Base-by-base conservation (phyloP, 1,140 invertebrate species). In the Euglossa dilemma region DNA sequence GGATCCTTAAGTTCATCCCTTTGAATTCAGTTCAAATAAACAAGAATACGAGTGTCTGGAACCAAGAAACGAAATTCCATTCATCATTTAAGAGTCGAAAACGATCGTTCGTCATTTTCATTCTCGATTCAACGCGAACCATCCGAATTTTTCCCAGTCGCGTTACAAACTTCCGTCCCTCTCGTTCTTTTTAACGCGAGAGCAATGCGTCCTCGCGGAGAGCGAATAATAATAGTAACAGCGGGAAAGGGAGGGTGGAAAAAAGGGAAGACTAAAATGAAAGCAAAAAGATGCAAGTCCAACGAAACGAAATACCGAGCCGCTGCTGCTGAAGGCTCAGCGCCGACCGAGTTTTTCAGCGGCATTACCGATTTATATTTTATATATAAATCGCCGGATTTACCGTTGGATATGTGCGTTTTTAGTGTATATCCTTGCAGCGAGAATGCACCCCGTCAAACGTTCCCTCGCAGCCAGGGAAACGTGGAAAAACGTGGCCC, bases 291-390 rank as follows among this genome's bases (percentile, higher is more conserved):
- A 36, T 50, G 20, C 57, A 47, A 25, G 45, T 43, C 14, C 61
- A 71, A 73, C 80, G 79, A 77, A 54, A 71, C 70, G 70, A 72
- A 80, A 86, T 70, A 72, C 59, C 57, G 69, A 64, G 50, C 69
- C 28, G 63, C 63, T 45, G 78, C 57, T 28, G 69, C n/a, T 67
- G 71, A 76, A 64, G 75, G 75, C 70, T 67, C 61, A 59, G 59
- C 84, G 83, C 47, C 84, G 85, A 66, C 71, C 69, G 72, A 85
- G 86, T 85, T 87, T 87, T 86, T 87, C 76, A 86, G 78, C 86
- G 86, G 59, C 85, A 66, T 87, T 81, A 80, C 86, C 74, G 85
- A 85, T 80, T 87, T 80, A 81, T 87, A 86, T 86, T 86, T 87
- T 70, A 76, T 61, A 61, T 61, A 61, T 61, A 61, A 61, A 61